Conservation (phyloP, 2,113 vertebrate species). For the Nematolebias whitei region DNA sequence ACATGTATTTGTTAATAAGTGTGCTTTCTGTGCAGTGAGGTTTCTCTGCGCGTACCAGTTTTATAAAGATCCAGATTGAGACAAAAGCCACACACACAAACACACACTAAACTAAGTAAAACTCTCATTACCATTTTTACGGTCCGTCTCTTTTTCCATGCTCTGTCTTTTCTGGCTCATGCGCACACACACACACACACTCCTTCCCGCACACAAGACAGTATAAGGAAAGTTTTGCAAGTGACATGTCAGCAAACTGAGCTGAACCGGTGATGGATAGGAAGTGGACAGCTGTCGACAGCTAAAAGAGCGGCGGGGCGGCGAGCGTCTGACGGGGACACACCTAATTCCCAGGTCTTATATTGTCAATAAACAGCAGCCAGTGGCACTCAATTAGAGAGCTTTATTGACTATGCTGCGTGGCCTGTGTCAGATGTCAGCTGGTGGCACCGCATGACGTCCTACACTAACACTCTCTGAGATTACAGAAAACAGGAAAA, state of each 20-base stretch:
- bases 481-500: slow-evolving; percentile 74
- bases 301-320: slow-evolving; percentile 25
- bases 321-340: slow-evolving; percentile 37
- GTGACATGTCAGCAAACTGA: slow-evolving; percentile 20
- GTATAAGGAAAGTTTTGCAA: slow-evolving; percentile 44
- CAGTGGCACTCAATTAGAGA: slow-evolving; percentile 78
- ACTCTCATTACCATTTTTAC: slow-evolving; percentile 23
- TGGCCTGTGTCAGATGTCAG: slow-evolving; percentile 73
- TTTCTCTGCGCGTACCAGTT: slow-evolving; percentile 19
- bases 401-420: slow-evolving; percentile 76
- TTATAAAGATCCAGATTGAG: slow-evolving; percentile 36
- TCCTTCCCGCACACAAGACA: slow-evolving; percentile 11
- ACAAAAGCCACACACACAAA: not conserved
- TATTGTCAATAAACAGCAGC: slow-evolving; percentile 80
- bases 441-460: slow-evolving; percentile 55
- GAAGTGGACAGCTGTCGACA: slow-evolving; percentile 67
- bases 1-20: slow-evolving; percentile 66
- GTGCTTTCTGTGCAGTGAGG: slow-evolving; percentile 25
- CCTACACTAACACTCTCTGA: slow-evolving; percentile 50
- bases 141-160: slow-evolving; percentile 12
- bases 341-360: slow-evolving; percentile 78
- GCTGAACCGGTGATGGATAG: slow-evolving; percentile 66
- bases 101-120: slow-evolving; percentile 17
- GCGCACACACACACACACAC: not conserved
- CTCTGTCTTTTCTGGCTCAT: slow-evolving; percentile 7